A percentile compares a stretch with the other conserved stretches of the same genome.
Evolutionary conservation across 2,797 vertebrate species (phyloP).

Genomic region (Vireo griseus): DNA sequence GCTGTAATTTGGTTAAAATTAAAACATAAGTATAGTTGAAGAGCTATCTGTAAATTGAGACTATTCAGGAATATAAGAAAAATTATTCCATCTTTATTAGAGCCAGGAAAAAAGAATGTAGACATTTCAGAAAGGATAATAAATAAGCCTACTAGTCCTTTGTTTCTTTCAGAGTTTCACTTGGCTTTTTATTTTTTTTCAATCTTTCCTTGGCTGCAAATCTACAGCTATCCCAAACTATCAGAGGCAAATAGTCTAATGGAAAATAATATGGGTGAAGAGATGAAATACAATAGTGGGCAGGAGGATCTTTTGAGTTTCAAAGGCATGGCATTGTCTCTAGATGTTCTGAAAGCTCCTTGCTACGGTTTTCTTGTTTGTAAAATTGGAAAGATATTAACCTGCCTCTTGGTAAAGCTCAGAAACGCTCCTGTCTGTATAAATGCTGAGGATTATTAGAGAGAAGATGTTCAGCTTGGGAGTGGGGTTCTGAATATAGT

Average conservation of each 20-base stretch:
- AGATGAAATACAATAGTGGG: background rate
- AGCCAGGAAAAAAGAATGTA: background rate
- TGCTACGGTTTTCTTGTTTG: background rate
- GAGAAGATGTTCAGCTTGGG: background rate
- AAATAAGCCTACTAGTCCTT: background rate
- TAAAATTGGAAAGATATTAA: background rate
- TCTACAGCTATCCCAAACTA: background rate
- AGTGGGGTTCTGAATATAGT: background rate
- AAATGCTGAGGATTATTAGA: background rate
- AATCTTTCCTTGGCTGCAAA: background rate
- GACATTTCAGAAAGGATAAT: background rate
- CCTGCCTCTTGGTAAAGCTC: background rate
- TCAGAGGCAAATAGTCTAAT: background rate
- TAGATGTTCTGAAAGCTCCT: background rate
- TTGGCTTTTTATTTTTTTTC: background rate
- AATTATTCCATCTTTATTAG: background rate
- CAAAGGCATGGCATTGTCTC: background rate
- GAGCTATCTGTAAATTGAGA: background rate
- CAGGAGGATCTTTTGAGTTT: background rate
- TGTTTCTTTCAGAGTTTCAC: background rate
- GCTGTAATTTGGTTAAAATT: background rate
- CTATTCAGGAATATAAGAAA: background rate
- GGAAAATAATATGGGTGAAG: background rate
- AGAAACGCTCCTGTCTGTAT: background rate
- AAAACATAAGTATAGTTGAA: background rate